Base-by-base conservation (phyloP, 2,888 invertebrate genomes). In the Rutpela maculata region DNA sequence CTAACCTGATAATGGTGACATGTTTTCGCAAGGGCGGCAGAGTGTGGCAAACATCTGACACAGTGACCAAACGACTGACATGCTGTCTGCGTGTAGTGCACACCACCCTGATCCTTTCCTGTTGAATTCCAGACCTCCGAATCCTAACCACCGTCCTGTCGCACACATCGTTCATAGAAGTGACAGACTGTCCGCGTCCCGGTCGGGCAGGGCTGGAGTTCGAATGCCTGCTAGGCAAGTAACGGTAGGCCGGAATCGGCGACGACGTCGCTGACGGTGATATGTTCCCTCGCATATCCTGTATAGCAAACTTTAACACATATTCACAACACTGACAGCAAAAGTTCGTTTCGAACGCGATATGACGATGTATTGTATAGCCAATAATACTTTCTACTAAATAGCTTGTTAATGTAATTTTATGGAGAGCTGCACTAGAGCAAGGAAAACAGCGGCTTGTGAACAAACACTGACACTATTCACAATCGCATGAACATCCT, bases 1-100 rank as follows among this genome's bases (percentile, higher is more conserved):
- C 83, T 77, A 87, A 90, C 90, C 90, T 90, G 87, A 90, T 88
- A 74, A 89, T 88, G 65, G 90, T 89, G 80, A 90, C 88, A 86
- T 90, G 89, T 83, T 89, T 90, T 84, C 89, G 85, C 43, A 89
- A 84, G 35, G 89, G 88, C 70, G 89, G 88, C 76, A 89, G 81
- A 19, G 85, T 84, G 57, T 88, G 86, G 76, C 88, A 88, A 15
- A 87, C 86, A 77, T 90, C 89, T 19, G 88, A 87, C 59, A 90
- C 89, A 12, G 89, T 89, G 38, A 90, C 90, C 80, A 88, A 85
- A 71, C 89, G 82, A 83, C 89, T 90, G 70, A 88, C 87, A 80
- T 90, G 89, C 80, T 90, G 90, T 62, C 88, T 86, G 60, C 89
- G 84, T 11, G 90, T 90, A 63, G 89, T 90, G 81, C 90, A 90